A percentile compares a stretch with the other conserved stretches of the same genome.
Evolutionary conservation across 2,797 vertebrate genomes (phyloP).

Genomic region (Propithecus perrieri): DNA sequence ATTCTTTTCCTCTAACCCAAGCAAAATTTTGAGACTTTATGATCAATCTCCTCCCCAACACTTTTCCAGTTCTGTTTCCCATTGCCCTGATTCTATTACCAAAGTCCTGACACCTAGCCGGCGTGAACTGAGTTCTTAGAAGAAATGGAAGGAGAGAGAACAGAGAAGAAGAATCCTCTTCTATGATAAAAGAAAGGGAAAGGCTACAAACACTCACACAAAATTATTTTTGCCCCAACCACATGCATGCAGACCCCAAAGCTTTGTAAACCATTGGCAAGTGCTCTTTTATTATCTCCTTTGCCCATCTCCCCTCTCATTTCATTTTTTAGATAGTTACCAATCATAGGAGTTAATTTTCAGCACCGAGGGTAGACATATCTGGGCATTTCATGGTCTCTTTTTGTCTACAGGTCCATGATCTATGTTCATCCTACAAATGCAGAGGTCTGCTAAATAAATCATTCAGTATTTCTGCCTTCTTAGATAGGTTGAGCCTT

Average conservation of each 20-base stretch:
- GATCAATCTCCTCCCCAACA: background rate
- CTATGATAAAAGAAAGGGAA: background rate
- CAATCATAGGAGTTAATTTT: background rate
- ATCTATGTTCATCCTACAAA: background rate
- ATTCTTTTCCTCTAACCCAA: background rate
- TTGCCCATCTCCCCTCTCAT: background rate
- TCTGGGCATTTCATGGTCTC: background rate
- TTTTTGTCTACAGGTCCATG: background rate
- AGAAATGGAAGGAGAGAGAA: background rate
- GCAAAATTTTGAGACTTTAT: background rate
- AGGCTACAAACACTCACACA: background rate
- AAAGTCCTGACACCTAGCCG: background rate
- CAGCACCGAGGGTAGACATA: background rate
- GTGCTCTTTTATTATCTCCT: background rate
- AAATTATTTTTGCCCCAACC: background rate
- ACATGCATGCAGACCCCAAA: background rate
- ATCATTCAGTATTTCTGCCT: background rate
- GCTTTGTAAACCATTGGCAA: background rate
- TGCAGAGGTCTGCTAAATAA: background rate
- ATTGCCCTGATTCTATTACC: background rate
- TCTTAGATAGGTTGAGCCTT: background rate
- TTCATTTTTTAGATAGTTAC: background rate
- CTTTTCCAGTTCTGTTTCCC: background rate
- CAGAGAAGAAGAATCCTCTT: background rate
- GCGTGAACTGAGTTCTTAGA: background rate